phyloP scores from a whole-genome alignment of 2,113 vertebrate genomes.

The Pan paniscus region DNA sequence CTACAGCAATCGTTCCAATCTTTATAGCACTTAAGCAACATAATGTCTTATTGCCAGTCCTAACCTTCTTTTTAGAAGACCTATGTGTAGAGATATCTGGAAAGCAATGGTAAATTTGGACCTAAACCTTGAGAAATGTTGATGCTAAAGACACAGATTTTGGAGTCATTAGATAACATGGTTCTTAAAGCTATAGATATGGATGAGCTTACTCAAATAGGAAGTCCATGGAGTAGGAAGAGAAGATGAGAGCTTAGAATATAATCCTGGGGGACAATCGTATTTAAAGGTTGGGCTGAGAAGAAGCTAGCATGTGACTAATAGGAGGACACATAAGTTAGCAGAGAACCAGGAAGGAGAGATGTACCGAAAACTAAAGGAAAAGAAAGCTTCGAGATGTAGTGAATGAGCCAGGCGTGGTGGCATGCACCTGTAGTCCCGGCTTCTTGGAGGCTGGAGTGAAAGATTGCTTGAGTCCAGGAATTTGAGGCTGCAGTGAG shows the following conservation, averaged over 20 bases:
- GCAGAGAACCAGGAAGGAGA: neutral
- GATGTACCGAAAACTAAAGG: neutral
- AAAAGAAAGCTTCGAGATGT: neutral
- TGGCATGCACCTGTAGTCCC: neutral
- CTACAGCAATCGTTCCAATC: neutral
- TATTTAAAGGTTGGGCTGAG: neutral
- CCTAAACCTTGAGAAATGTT: conserved; percentile 39
- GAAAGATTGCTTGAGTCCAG: neutral
- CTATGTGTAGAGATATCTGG: neutral
- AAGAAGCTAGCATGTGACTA: neutral
- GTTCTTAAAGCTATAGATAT: neutral
- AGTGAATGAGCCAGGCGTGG: neutral
- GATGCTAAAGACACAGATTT: conserved; percentile 23
- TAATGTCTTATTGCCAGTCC: neutral
- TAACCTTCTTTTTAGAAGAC: neutral
- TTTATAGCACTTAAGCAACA: neutral
- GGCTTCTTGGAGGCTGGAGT: too few relatives aligned
- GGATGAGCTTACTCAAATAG: neutral
- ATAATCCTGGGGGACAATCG: neutral
- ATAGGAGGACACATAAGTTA: neutral
- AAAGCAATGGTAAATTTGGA: conserved; percentile 31
- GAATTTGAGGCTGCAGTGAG: neutral
- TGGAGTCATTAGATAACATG: neutral
- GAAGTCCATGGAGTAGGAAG: neutral
- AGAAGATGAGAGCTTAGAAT: neutral